Evolutionary conservation across 2,797 vertebrate species (phyloP).

Genomic region (Clamator glandarius): DNA sequence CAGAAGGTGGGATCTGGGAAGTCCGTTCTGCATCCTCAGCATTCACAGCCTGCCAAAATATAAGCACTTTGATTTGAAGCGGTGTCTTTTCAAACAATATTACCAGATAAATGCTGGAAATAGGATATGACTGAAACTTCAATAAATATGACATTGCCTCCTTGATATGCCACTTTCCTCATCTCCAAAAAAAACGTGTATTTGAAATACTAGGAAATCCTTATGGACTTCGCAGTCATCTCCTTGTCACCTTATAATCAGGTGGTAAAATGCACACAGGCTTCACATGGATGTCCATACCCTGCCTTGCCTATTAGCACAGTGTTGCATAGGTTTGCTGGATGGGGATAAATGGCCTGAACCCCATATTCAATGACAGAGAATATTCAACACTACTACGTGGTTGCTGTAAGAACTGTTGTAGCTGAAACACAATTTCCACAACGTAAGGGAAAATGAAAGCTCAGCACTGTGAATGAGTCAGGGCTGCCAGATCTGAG

Average conservation of each 20-base stretch:
- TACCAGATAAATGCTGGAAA: background rate
- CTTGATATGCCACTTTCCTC: background rate
- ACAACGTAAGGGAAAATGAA: background rate
- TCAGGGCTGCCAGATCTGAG: background rate
- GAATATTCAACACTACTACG: background rate
- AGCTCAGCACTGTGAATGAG: background rate
- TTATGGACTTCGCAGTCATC: background rate
- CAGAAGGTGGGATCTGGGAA: background rate
- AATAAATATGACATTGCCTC: background rate
- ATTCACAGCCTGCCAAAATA: background rate
- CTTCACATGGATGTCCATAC: background rate
- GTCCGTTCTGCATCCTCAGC: background rate
- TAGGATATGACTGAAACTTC: background rate
- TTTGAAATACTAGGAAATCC: background rate
- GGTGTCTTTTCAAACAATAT: background rate
- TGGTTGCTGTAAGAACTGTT: background rate
- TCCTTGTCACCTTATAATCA: background rate
- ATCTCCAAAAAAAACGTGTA: background rate
- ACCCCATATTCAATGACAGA: rapidly evolving
- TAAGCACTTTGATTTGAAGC: background rate
- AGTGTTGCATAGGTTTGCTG: background rate
- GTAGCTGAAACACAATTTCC: background rate
- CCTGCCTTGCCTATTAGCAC: background rate
- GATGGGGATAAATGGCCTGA: background rate
- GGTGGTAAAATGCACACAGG: background rate